Evolutionary conservation across 2,797 vertebrate genomes (phyloP).

Genomic region (Tiaroga cobitis): DNA sequence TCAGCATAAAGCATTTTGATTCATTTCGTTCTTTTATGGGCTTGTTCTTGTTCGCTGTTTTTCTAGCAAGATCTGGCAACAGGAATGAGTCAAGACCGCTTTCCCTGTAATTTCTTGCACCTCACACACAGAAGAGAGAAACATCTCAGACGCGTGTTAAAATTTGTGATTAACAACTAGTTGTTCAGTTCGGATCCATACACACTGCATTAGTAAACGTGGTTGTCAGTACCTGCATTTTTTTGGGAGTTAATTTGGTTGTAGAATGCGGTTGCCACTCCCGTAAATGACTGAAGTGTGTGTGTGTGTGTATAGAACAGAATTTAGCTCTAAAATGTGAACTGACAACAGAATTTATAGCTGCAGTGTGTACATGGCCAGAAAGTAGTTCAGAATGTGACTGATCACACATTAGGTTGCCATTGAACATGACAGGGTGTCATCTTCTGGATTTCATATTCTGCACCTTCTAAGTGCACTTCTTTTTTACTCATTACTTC

Average conservation of each 20-base stretch:
- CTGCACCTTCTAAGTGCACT: constrained; percentile 30
- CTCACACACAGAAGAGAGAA: background rate
- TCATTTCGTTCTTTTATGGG: background rate
- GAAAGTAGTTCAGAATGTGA: constrained; percentile 8
- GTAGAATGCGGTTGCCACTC: background rate
- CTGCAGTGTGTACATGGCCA: background rate
- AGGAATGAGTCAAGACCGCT: background rate
- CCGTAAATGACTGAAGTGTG: background rate
- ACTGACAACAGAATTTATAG: background rate
- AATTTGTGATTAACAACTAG: background rate
- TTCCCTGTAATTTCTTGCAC: background rate
- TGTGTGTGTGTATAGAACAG: background rate
- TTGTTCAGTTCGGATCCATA: background rate
- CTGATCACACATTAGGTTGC: constrained; percentile 25
- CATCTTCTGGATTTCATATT: constrained; percentile 24
- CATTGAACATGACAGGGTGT: constrained; percentile 12
- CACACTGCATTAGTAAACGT: background rate
- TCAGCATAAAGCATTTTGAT: background rate
- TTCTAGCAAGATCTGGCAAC: background rate
- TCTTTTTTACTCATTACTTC: constrained; percentile 29
- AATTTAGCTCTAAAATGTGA: background rate
- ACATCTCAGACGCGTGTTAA: background rate
- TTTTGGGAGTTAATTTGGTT: background rate
- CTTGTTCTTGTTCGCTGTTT: background rate
- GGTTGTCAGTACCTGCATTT: background rate